phyloP scores from a whole-genome alignment of 2,888 invertebrate genomes.

The Drosophila pullipes region DNA sequence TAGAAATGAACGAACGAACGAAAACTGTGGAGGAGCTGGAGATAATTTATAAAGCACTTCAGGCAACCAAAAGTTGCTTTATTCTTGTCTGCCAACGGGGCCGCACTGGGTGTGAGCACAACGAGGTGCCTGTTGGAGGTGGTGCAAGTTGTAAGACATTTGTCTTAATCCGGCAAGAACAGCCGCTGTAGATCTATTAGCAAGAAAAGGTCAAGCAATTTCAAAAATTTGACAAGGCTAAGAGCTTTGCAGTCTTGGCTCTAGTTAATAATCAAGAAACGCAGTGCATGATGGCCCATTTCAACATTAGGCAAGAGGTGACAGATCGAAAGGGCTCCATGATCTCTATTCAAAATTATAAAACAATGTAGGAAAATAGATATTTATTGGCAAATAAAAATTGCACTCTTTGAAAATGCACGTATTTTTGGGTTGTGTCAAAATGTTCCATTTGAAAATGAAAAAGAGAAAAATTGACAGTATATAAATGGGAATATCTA shows the following conservation, averaged over 20 bases:
- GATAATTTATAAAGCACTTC: conserved; percentile 79
- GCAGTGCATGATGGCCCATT: background rate
- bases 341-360: background rate
- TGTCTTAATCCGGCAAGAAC: conserved; percentile 57
- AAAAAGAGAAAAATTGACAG: background rate
- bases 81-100: conserved; percentile 17
- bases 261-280: conserved; percentile 1
- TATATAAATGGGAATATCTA: background rate
- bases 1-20: conserved; percentile 64
- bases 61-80: conserved; percentile 40
- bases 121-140: conserved; percentile 4
- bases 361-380: background rate
- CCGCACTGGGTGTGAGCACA: conserved; percentile 1
- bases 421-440: background rate
- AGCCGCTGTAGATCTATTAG: conserved; percentile 62
- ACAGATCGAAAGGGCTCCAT: background rate
- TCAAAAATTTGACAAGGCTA: conserved; percentile 27
- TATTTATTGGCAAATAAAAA: background rate
- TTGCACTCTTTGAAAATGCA: background rate
- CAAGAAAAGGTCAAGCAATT: conserved; percentile 47
- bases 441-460: background rate
- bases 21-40: conserved; percentile 53
- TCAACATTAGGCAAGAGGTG: background rate
- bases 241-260: background rate
- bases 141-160: conserved; percentile 56